Evolutionary conservation across 2,113 vertebrate genomes (phyloP).

Genomic region (Ia io): DNA sequence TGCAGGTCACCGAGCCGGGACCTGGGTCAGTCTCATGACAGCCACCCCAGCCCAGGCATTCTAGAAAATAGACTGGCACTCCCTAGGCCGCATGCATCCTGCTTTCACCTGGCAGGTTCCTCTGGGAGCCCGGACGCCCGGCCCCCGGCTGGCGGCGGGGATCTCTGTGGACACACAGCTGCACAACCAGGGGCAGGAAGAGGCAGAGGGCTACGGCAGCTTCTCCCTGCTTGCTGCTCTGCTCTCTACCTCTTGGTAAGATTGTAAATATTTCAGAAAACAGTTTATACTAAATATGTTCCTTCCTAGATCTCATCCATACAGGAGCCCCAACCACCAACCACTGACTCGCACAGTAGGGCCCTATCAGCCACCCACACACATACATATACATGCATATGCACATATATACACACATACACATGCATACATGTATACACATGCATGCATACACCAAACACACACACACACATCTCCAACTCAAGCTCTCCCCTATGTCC

Average conservation of each 20-base stretch:
- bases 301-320: constrained; percentile 35
- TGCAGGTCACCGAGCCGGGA: not conserved
- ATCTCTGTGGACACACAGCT: not conserved
- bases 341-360: not conserved
- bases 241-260: constrained; percentile 30
- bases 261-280: constrained; percentile 63
- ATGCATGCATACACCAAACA: rapidly evolving
- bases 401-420: not conserved
- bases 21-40: not conserved
- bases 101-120: not conserved
- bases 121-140: not conserved
- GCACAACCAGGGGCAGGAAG: not conserved
- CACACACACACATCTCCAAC: too few relatives aligned
- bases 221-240: not conserved
- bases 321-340: constrained; percentile 34
- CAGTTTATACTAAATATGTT: constrained; percentile 53
- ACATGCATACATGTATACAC: not conserved
- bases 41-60: not conserved
- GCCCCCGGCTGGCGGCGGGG: not conserved
- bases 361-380: constrained; percentile 46
- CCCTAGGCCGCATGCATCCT: not conserved
- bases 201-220: not conserved
- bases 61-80: not conserved
- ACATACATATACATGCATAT: not conserved
- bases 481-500: not conserved